These are phyloP conservation scores for Charanyca ferruginea DNA, from an alignment of 2,888 invertebrate genomes.

Conservation along the genomic window DNA sequence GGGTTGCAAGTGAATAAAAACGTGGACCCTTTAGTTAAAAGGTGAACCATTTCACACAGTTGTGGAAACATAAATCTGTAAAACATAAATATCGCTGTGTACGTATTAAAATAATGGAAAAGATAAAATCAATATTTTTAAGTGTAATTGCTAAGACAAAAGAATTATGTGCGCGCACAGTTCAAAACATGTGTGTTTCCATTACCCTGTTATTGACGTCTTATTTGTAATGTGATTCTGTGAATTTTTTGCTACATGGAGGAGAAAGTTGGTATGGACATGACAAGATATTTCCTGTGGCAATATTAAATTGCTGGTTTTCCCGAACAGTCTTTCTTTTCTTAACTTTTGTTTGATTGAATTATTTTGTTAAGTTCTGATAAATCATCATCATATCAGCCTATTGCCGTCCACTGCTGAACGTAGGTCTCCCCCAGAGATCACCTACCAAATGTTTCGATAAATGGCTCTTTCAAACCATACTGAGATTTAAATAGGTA, in stretches of 20 bases:
- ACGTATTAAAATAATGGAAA: conserved; percentile 76
- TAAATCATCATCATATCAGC: no score
- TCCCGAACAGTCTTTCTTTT: not conserved
- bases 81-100: conserved; percentile 56
- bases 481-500: no score
- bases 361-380: no score
- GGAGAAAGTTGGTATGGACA: not conserved
- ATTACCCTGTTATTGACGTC: conserved; percentile 65
- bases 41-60: conserved; percentile 59
- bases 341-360: no score
- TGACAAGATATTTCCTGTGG: not conserved
- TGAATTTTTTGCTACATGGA: not conserved
- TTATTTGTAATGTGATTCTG: conserved; percentile 36
- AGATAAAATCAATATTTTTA: conserved; percentile 89
- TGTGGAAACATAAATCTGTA: conserved; percentile 57
- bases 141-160: conserved; percentile 88
- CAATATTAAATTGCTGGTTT: not conserved
- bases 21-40: conserved; percentile 27
- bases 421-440: no score
- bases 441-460: no score
- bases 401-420: no score
- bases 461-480: no score
- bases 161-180: conserved; percentile 85
- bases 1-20: conserved; percentile 2
- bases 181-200: conserved; percentile 76